Evolutionary conservation across 2,113 vertebrate species (phyloP).

Genomic region (Mohoua ochrocephala): DNA sequence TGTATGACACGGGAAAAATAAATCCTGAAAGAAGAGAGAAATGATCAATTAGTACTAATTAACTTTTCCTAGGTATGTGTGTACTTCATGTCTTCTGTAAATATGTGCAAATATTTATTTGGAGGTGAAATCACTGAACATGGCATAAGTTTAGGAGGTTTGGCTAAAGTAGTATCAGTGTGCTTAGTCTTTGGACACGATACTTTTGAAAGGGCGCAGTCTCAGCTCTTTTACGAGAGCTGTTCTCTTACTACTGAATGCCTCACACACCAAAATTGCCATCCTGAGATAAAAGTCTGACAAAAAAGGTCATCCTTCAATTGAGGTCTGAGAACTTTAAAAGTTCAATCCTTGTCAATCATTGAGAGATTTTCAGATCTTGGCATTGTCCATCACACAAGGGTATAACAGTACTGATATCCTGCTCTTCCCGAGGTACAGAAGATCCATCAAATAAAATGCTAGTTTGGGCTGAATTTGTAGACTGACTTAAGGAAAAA

Average conservation of each 20-base stretch:
- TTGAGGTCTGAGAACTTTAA: background rate
- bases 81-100: background rate
- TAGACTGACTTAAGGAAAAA: background rate
- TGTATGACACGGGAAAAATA: background rate
- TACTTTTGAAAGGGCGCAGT: background rate
- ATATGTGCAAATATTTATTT: background rate
- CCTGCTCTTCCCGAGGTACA: background rate
- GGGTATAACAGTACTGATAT: background rate
- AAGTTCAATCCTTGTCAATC: slow-evolving; percentile 5
- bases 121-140: background rate
- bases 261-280: background rate
- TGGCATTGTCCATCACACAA: background rate
- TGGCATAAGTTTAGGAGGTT: background rate
- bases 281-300: background rate
- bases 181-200: background rate
- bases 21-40: background rate
- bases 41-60: background rate
- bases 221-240: background rate
- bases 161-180: background rate
- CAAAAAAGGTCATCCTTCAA: background rate
- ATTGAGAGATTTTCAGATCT: background rate
- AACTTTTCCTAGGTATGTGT: background rate
- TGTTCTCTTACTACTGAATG: background rate
- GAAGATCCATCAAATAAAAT: background rate
- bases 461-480: background rate